Percentiles rank a stretch among this genome's conserved stretches.
phyloP scores from a whole-genome alignment of 2,888 invertebrate genomes.

The Drosophila infuscata region DNA sequence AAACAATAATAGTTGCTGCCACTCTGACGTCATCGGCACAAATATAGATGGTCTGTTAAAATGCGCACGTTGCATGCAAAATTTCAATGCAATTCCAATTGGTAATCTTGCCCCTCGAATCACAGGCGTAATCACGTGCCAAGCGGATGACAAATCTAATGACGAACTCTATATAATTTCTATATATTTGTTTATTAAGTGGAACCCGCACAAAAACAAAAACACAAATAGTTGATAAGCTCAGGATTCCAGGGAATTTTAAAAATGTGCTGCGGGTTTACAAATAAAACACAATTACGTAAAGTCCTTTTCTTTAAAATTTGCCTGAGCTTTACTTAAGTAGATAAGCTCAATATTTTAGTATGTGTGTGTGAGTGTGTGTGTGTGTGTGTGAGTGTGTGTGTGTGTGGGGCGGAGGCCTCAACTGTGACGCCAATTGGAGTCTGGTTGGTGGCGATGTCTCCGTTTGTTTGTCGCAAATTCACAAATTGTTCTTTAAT shows the following conservation, averaged over 20 bases:
- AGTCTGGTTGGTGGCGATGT: slow-evolving; percentile 79
- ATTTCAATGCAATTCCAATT: slow-evolving; percentile 35
- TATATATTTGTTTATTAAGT: slow-evolving; percentile 2
- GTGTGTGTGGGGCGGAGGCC: slow-evolving; percentile 6
- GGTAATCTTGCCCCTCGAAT: slow-evolving; percentile 2
- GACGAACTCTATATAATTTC: slow-evolving; percentile 20
- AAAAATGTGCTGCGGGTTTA: neutral
- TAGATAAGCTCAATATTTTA: slow-evolving; percentile 27
- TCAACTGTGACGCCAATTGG: slow-evolving; percentile 68
- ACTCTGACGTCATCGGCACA: slow-evolving; percentile 23
- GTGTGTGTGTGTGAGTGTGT: neutral
- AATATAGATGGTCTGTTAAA: slow-evolving; percentile 30
- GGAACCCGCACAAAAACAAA: slow-evolving; percentile 28
- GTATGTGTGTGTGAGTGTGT: neutral
- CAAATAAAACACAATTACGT: slow-evolving; percentile 3
- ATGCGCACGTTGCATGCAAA: slow-evolving; percentile 19
- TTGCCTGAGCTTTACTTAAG: slow-evolving; percentile 11
- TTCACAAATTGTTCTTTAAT: slow-evolving; percentile 81
- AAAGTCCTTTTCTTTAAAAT: slow-evolving; percentile 23
- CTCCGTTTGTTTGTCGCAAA: slow-evolving; percentile 81
- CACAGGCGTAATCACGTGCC: slow-evolving; percentile 8
- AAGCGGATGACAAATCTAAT: slow-evolving; percentile 37
- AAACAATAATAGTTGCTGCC: slow-evolving; percentile 1
- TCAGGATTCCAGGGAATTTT: neutral
- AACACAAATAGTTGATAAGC: neutral